These are phyloP conservation scores for Xenentodon cancila DNA, from an alignment of 2,797 vertebrate species.

Conservation along the genomic window DNA sequence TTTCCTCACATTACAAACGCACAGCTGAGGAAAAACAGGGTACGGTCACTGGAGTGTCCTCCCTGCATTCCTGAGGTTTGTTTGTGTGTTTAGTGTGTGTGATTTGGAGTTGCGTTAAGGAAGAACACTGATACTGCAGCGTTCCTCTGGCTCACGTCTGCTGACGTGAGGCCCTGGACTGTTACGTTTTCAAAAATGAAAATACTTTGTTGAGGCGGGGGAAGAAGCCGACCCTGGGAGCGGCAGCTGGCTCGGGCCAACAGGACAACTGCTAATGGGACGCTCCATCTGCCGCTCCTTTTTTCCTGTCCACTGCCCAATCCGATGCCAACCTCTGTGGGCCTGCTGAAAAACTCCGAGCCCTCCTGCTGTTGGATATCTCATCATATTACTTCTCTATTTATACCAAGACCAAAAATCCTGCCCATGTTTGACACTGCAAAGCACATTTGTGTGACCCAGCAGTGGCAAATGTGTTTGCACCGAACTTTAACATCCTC, in stretches of 20 bases:
- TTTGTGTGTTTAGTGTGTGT: too few relatives aligned
- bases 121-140: too few relatives aligned
- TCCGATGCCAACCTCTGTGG: constrained; percentile 57
- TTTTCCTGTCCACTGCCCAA: constrained; percentile 45
- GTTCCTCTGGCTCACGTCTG: too few relatives aligned
- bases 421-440: constrained; percentile 28
- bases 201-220: constrained; percentile 51
- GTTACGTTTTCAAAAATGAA: constrained; percentile 32
- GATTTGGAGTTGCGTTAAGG: too few relatives aligned
- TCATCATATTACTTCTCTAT: constrained; percentile 51
- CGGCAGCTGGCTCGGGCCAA: constrained; percentile 73
- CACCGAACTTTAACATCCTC: background rate
- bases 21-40: too few relatives aligned
- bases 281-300: constrained; percentile 70
- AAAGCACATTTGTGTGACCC: constrained; percentile 9
- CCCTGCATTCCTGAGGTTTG: too few relatives aligned
- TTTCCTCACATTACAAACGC: too few relatives aligned
- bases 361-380: constrained; percentile 45
- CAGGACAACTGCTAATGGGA: constrained; percentile 74
- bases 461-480: background rate
- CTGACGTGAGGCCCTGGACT: background rate
- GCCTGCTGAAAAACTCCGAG: constrained; percentile 54
- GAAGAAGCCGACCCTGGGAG: constrained; percentile 56
- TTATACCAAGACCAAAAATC: constrained; percentile 38
- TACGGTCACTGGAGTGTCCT: too few relatives aligned